These are phyloP conservation scores for Hybos culiciformis DNA, from an alignment of 2,888 invertebrate species.

Conservation along the genomic window DNA sequence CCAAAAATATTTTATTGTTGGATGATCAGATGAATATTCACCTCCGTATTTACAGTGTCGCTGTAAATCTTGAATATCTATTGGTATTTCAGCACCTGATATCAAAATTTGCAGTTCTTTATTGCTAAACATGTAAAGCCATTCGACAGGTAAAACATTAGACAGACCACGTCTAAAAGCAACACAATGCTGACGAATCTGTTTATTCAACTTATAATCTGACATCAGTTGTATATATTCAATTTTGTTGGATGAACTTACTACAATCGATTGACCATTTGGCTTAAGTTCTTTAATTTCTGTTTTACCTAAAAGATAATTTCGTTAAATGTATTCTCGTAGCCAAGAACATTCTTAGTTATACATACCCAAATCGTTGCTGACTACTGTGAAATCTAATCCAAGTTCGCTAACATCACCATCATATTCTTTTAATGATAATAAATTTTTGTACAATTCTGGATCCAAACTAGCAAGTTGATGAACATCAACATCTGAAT, in stretches of 20 bases:
- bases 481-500: constrained; percentile 67
- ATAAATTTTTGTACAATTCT: constrained; percentile 75
- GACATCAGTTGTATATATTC: constrained; percentile 95
- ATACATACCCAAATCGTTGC: constrained; percentile 75
- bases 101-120: constrained; percentile 93
- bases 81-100: constrained; percentile 87
- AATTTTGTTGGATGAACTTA: constrained; percentile 82
- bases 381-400: constrained; percentile 84
- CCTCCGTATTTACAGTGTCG: constrained; percentile 80
- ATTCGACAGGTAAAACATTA: constrained; percentile 79
- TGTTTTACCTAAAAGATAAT: no score
- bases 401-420: constrained; percentile 80
- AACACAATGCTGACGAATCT: constrained; percentile 71
- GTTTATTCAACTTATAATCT: constrained; percentile 87
- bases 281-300: constrained; percentile 83
- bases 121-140: constrained; percentile 89
- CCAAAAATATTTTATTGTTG: constrained; percentile 83
- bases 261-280: constrained; percentile 77
- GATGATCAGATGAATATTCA: constrained; percentile 70
- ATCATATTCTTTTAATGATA: constrained; percentile 71
- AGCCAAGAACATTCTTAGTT: no score
- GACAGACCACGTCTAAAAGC: constrained; percentile 84
- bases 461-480: constrained; percentile 82
- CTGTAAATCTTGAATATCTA: constrained; percentile 81
- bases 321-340: no score